Base-by-base conservation (phyloP, 2,113 vertebrate genomes). In the Neotoma lepida region DNA sequence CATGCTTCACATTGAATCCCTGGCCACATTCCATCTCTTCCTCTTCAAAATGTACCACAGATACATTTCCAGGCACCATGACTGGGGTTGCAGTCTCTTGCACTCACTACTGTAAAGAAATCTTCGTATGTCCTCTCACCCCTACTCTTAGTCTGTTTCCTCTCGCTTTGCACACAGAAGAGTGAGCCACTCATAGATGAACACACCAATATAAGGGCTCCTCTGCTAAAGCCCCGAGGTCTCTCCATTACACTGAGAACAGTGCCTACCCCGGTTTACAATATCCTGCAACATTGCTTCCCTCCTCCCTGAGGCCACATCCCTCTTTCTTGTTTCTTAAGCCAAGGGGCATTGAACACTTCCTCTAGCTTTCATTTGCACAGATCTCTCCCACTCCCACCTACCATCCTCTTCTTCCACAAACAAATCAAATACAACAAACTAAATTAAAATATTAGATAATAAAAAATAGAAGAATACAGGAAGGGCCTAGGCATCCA, bases 301-400 rank as follows among this genome's bases (percentile, higher is more conserved):
- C 9, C n/a, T n/a, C n/a, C 56, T 44, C 10, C 44, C n/a, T 13
- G 49, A 68, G 91, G 35, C 46, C 14, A 6, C 28, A 30, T 56
- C 10, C 18, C 39, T 54, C 39, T 49, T 63, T 49, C 24, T 85
- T 6, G 6, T 68, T 26, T 41, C 30, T 35, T 1, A 66, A 24
- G 1, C 18, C n/a, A 74, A 81, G 12, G 41, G 28, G 0, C 46
- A n/a, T 10, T 4, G 2, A 26, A 6, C 2, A 0, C 54, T 35
- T 22, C 18, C 80, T 56, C 20, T 3, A 7, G 35, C 17, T 39
- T 70, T 56, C 46, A 17, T 73, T 54, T 35, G 20, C n/a, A 82
- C 14, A 39, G 80, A 4, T 10, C 22, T 61, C n/a, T 12, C n/a
- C 26, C 49, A 58, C 14, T 64, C 30, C 49, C 8, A 7, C 2